Conservation (phyloP, 2,888 invertebrate genomes). For the Heliconius aoede region DNA sequence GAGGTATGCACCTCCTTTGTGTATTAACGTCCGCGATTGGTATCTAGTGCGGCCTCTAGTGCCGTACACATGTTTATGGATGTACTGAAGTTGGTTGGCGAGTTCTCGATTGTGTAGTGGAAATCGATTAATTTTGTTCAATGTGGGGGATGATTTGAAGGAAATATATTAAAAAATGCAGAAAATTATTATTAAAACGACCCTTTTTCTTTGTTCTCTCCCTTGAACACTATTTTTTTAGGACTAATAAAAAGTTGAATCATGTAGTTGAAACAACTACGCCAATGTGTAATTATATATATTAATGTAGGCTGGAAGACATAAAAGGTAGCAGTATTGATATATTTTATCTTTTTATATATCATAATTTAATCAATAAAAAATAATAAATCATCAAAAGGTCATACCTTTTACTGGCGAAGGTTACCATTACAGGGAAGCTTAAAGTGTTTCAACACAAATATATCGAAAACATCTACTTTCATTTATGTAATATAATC, state of each 20-base stretch:
- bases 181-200: too few relatives aligned
- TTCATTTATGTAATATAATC: not conserved
- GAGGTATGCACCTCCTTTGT: conserved; percentile 44
- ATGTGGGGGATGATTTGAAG: not conserved
- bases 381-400: conserved; percentile 27
- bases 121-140: conserved; percentile 12
- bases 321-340: not conserved
- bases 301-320: not conserved
- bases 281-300: not conserved
- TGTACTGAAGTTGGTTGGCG: conserved; percentile 19
- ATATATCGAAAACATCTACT: not conserved
- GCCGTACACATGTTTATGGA: conserved; percentile 38
- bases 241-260: not conserved
- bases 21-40: conserved; percentile 40
- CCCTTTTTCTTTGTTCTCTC: too few relatives aligned
- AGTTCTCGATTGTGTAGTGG: conserved; percentile 24
- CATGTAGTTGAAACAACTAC: too few relatives aligned
- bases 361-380: conserved; percentile 15
- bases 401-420: conserved; percentile 29
- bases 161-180: not conserved
- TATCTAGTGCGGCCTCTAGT: conserved; percentile 37
- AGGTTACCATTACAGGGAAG: conserved; percentile 13
- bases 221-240: not conserved
- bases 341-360: conserved; percentile 17
- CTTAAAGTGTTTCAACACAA: conserved; percentile 7